Base-by-base conservation (phyloP, 2,888 invertebrate genomes). In the Hyles lineata region DNA sequence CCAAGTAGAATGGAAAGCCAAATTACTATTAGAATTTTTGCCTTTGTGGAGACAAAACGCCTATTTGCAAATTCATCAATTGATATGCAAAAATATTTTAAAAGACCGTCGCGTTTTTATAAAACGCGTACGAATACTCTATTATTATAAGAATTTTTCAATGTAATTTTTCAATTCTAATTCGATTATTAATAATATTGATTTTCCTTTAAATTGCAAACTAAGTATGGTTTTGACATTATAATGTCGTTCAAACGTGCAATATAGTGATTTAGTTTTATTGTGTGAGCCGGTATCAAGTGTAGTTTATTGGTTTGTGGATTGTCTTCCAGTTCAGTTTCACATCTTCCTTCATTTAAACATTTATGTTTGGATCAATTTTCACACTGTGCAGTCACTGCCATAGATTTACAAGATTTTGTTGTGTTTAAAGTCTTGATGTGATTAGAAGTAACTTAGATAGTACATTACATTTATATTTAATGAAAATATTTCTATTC, bases 261-360 rank as follows among this genome's bases (percentile, higher is more conserved):
- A 81, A 81, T 81, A 81, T 75, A 60, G 62, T 74, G 69, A 58
- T 74, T 76, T 63, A 63, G 35, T 63, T n/a, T 63, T 63, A 63
- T 63, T 23, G 21, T 63, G 50, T 67, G 23, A 50, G 43, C 21
- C 67, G 23, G 43, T 23, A 23, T 15, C 67, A 43, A 43, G 15
- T 21, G 15, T 63, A 21, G 17, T 23, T 23, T 50, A 67, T 67
- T 67, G 43, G 67, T 50, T 67, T 67, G 23, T 21, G 23, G 23
- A 60, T 71, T 23, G 70, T 71, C 70, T 71, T 71, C 70, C 70
- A 71, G 35, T 71, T 60, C 19, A 23, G 60, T 43, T 60, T 71
- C 43, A 71, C 32, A 21, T 35, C 21, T 23, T 35, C 23, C 23
- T 43, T 25, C 35, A 43, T 35, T 59, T 59, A 21, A 8, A 55